Evolutionary conservation across 2,888 invertebrate species (phyloP), one percentile per base, ranked within the genome.

Genomic region (Drosophila kanekoi): DNA sequence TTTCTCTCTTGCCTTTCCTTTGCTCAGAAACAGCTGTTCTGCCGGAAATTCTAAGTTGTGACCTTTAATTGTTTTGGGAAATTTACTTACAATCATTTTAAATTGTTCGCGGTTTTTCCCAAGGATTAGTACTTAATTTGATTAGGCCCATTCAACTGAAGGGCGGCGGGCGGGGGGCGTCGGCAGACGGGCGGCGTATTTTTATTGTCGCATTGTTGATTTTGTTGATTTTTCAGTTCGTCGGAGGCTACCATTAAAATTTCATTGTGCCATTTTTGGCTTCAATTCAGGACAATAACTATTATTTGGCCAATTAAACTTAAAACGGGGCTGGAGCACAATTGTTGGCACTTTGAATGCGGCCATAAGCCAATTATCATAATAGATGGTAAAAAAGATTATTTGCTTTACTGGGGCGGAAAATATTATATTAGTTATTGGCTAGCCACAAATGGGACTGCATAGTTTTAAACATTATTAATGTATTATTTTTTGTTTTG

Each of bases 71-170:
- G 89, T 82, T 89, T 89, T 77, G 85, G 89, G 89, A 89, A 89
- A 85, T 89, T 85, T 87, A 82, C 85, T 89, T 88, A 82, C 83
- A 85, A 89, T 85, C 86, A 87, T 89, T 82, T 89, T 74, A 84
- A 84, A 87, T 81, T 84, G 87, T 89, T 87, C 82, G 89, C 84
- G 84, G 84, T 89, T 89, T 87, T 89, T 87, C 76, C 73, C 87
- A 85, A 84, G 89, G 84, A 89, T 84, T 84, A 87, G 87, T 81
- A 87, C 89, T 84, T 84, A 78, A 84, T 87, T 84, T 89, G 79
- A 89, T 89, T 89, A 88, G 89, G 75, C 89, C 72, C 75, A 75
- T 67, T 83, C 75, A 64, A 60, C 48, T 53, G 47, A 58, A 16
- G 51, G 58, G 20, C 38, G 58, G 20, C 32, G 33, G 13, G 14